phyloP scores from a whole-genome alignment of 2,797 vertebrate species.

The Malurus splendens region DNA sequence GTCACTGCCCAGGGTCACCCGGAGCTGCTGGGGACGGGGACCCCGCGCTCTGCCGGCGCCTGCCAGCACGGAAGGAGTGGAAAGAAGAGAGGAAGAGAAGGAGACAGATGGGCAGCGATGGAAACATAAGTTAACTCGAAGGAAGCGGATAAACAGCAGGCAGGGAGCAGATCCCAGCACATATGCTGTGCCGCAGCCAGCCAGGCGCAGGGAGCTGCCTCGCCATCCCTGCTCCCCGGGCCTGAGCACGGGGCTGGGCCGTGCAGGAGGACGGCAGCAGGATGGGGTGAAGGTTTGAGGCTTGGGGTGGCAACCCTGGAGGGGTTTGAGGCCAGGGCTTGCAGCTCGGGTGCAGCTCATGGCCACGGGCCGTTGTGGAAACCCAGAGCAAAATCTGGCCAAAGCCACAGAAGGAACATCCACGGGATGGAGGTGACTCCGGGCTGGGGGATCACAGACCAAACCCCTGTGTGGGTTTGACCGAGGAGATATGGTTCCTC shows the following conservation, averaged over 20 bases:
- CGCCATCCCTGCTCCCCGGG: fast-evolving
- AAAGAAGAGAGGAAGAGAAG: constrained; percentile 27
- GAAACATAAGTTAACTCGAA: constrained; percentile 79
- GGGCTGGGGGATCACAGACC: neutral
- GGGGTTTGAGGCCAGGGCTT: neutral
- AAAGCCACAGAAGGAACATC: neutral
- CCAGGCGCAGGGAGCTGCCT: constrained; percentile 10
- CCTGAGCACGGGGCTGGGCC: fast-evolving
- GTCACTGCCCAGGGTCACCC: neutral
- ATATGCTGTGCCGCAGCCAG: constrained; percentile 67
- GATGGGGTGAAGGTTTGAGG: neutral
- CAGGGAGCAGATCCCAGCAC: constrained; percentile 69
- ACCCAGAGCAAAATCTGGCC: neutral
- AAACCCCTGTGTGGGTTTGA: fast-evolving
- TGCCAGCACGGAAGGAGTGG: neutral
- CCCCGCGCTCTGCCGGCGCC: fast-evolving
- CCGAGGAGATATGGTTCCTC: neutral
- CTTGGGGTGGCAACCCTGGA: fast-evolving
- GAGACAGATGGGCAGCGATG: constrained; percentile 73
- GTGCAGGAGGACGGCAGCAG: fast-evolving
- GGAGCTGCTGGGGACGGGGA: neutral
- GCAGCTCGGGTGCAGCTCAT: neutral
- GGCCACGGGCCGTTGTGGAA: fast-evolving
- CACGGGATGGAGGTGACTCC: neutral
- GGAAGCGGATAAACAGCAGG: constrained; percentile 79